These are phyloP conservation scores for Bombus pascuorum DNA, from an alignment of 1,140 invertebrate species.

Conservation along the genomic window DNA sequence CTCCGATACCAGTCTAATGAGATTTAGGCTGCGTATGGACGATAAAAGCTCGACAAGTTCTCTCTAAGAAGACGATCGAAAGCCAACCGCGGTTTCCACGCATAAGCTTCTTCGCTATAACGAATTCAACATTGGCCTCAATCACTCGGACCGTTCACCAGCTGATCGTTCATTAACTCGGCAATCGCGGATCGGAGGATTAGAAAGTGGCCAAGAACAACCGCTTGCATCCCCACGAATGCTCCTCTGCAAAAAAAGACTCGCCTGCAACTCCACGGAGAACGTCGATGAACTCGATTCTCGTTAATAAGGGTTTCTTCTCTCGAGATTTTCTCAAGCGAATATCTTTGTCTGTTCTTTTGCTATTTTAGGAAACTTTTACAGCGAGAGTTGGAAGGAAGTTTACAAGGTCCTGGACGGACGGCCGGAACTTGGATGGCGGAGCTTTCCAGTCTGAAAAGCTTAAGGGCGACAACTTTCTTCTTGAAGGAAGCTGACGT, in stretches of 20 bases:
- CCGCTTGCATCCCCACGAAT: not conserved
- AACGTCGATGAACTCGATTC: not conserved
- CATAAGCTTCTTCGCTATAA: not conserved
- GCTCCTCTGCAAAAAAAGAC: not conserved
- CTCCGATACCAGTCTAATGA: not conserved
- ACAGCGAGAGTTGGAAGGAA: not conserved
- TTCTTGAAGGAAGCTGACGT: not conserved
- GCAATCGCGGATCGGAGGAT: slow-evolving; percentile 35
- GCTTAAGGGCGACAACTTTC: not conserved
- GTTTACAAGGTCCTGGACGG: not conserved
- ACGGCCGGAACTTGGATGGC: not conserved
- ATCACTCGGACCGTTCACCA: slow-evolving; percentile 60
- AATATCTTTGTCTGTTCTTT: not conserved
- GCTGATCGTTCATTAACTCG: slow-evolving; percentile 58
- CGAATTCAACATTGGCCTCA: slow-evolving; percentile 59
- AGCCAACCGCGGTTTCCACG: not conserved
- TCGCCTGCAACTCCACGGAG: not conserved
- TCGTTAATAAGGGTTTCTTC: not conserved
- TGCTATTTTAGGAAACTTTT: not conserved
- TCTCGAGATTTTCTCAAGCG: not conserved
- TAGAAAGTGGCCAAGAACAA: slow-evolving; percentile 42
- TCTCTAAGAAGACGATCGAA: not conserved
- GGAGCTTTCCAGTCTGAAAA: no score
- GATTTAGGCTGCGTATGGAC: not conserved
- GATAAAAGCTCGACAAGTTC: not conserved